phyloP scores from a whole-genome alignment of 2,888 invertebrate species.

The Stictocephala bisonia region DNA sequence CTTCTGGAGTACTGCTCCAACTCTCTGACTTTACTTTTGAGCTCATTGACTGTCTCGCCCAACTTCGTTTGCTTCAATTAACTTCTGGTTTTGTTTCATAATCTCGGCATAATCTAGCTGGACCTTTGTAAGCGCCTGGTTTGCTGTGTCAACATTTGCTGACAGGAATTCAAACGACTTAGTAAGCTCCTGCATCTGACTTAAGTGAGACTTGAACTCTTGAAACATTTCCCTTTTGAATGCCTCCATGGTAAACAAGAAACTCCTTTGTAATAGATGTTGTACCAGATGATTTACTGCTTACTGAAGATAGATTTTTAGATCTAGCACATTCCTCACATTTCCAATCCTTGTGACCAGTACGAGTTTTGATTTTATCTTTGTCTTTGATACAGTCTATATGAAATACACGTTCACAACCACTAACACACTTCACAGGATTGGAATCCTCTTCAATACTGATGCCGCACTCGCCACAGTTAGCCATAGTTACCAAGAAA shows the following conservation, averaged over 20 bases:
- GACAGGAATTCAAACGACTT: background rate
- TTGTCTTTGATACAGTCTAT: too few species aligned
- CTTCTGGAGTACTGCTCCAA: background rate
- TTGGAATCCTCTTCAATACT: too few species aligned
- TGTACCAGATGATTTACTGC: background rate
- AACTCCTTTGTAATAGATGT: conserved; percentile 1
- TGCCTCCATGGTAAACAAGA: background rate
- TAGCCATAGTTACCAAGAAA: too few species aligned
- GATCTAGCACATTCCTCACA: too few species aligned
- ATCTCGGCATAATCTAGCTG: background rate
- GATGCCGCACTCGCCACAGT: too few species aligned
- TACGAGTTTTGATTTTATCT: too few species aligned
- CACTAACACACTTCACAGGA: too few species aligned
- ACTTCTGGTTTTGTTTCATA: conserved; percentile 1
- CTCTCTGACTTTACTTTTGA: background rate
- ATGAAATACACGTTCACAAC: too few species aligned
- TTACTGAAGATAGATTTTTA: too few species aligned
- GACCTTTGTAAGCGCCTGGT: background rate
- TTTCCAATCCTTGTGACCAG: too few species aligned
- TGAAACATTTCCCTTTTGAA: background rate
- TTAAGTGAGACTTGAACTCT: background rate
- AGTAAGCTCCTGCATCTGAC: background rate
- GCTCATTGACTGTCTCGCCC: background rate
- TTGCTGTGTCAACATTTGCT: background rate
- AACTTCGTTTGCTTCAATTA: background rate